Base-by-base conservation (phyloP, 1,140 invertebrate species). In the Zaprionus africanus region DNA sequence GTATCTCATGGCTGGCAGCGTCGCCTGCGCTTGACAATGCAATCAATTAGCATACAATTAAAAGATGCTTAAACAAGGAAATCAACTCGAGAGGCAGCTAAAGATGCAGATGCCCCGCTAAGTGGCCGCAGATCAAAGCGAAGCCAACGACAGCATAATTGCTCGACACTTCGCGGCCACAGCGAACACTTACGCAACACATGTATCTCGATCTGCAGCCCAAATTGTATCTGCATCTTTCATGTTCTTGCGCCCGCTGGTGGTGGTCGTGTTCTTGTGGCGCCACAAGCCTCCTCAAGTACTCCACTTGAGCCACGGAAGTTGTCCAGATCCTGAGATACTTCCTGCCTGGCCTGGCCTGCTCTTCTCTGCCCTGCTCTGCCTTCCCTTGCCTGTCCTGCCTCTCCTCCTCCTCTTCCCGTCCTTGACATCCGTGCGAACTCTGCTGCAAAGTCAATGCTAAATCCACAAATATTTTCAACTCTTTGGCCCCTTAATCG, bases 31-130 rank as follows among this genome's bases (percentile, higher is more conserved):
- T 53, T 81, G 85, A 82, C 87, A 76, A 70, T 71, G 77, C 67
- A 76, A 90, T 90, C 85, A 90, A 90, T 90, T 90, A 90, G 85
- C 86, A 90, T 90, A 90, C 86, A 90, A 90, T 90, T 90, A 90
- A 90, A 88, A 79, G 74, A 79, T 90, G 79, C 82, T 85, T 82
- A 90, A 90, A 86, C 83, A 77, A 77, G 76, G 76, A 86, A 79
- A 90, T 88, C 85, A 78, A 69, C 78, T 83, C 66, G 64, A 76
- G 64, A 34, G 36, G 26, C 53, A 64, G n/a, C 17, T 75, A 41
- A 31, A 60, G 57, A 36, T 69, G 22, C 63, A 57, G 28, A 56
- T 67, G 62, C 19, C 22, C 17, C 19, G 59, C 36, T 71, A 77
- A 68, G 67, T 57, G 77, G 79, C 54, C 38, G 65, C 59, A 82